Conservation (phyloP, 2,888 invertebrate species). For the Tachina fera region DNA sequence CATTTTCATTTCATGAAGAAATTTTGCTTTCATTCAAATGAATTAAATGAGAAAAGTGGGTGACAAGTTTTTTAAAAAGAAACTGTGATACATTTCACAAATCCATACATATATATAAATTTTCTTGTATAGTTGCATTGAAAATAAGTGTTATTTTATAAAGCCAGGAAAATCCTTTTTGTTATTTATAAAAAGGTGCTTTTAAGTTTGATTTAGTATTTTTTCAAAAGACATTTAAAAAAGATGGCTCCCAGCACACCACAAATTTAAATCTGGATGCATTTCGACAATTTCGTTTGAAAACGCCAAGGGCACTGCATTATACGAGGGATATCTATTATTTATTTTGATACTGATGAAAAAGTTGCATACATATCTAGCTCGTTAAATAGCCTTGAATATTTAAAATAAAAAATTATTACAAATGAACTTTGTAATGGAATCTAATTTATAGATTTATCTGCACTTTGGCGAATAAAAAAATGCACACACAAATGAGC, state of each 20-base stretch:
- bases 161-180: neutral
- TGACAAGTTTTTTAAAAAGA: neutral
- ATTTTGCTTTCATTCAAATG: slow-evolving; percentile 8
- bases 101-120: neutral
- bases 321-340: too few species aligned
- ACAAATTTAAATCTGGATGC: too few species aligned
- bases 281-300: too few species aligned
- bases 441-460: neutral
- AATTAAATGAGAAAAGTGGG: slow-evolving; percentile 22
- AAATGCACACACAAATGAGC: neutral
- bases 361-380: neutral
- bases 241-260: too few species aligned
- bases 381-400: neutral
- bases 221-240: too few species aligned
- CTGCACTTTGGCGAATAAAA: neutral
- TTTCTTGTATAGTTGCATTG: neutral
- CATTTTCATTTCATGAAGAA: slow-evolving; percentile 39
- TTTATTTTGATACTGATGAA: neutral
- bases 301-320: too few species aligned
- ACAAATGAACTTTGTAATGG: slow-evolving; percentile 31
- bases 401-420: slow-evolving; percentile 11
- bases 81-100: slow-evolving; percentile 26
- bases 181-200: neutral
- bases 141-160: neutral
- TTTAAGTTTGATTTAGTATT: neutral